Conservation (phyloP, 2,888 invertebrate genomes). For the Asteroscopus sphinx region DNA sequence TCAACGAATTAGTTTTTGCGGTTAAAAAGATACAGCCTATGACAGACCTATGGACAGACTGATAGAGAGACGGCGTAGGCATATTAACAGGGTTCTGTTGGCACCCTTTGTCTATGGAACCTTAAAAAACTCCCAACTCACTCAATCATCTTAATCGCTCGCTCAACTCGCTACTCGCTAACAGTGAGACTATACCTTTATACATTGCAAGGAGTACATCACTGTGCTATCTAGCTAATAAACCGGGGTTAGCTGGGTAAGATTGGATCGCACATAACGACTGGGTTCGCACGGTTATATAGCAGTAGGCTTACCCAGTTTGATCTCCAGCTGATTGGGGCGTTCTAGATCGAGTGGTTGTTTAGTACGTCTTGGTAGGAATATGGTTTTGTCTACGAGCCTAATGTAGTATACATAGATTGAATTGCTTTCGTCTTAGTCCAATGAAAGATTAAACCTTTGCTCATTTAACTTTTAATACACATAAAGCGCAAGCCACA, state of each 20-base stretch:
- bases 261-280: constrained; percentile 55
- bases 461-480: background rate
- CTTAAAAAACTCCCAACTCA: too few species aligned
- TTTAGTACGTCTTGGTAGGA: constrained; percentile 18
- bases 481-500: too few species aligned
- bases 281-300: constrained; percentile 49
- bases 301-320: constrained; percentile 50
- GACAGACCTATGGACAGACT: too few species aligned
- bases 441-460: background rate
- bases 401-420: background rate
- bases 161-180: constrained; percentile 8
- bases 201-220: constrained; percentile 43
- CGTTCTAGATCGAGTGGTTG: constrained; percentile 36
- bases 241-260: constrained; percentile 53
- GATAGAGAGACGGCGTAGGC: too few species aligned
- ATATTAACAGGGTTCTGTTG: too few species aligned
- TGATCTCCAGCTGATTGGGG: constrained; percentile 50
- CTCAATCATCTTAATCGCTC: too few species aligned
- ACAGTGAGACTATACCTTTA: constrained; percentile 18
- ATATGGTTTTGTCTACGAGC: constrained; percentile 3
- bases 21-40: too few species aligned
- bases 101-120: too few species aligned
- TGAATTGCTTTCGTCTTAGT: background rate
- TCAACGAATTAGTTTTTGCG: too few species aligned
- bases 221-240: constrained; percentile 49